Evolutionary conservation across 2,888 invertebrate genomes (phyloP).

Genomic region (Andrena praecox): DNA sequence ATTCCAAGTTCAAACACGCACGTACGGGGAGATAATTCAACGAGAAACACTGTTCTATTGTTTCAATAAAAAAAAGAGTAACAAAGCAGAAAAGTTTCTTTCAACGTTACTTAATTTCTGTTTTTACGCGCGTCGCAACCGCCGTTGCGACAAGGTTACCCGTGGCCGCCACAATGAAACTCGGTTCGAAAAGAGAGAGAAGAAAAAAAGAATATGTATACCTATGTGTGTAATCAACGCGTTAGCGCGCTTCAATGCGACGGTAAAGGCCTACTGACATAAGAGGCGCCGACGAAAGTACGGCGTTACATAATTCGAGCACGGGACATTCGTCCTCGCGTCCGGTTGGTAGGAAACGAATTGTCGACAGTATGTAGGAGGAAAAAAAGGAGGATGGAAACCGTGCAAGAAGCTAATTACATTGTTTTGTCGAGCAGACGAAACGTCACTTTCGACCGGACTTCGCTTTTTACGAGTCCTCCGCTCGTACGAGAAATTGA

Average conservation of each 20-base stretch:
- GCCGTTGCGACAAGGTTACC: slow-evolving; percentile 39
- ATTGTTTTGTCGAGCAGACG: slow-evolving; percentile 59
- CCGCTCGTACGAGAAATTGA: slow-evolving; percentile 37
- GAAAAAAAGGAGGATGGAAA: slow-evolving; percentile 54
- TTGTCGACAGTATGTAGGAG: slow-evolving; percentile 51
- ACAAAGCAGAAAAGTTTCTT: slow-evolving; percentile 37
- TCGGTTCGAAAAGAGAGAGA: slow-evolving; percentile 2
- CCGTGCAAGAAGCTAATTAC: slow-evolving; percentile 65
- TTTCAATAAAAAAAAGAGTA: slow-evolving; percentile 10
- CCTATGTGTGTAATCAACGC: slow-evolving; percentile 30
- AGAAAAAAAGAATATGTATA: neutral
- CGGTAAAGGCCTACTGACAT: slow-evolving; percentile 59
- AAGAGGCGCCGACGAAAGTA: slow-evolving; percentile 80
- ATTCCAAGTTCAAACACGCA: no score
- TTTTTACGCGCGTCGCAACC: slow-evolving; percentile 21
- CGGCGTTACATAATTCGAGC: slow-evolving; percentile 78
- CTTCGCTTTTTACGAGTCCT: slow-evolving; percentile 25
- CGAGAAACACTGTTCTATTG: slow-evolving; percentile 18
- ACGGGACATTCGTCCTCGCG: slow-evolving; percentile 76
- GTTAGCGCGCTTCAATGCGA: slow-evolving; percentile 23
- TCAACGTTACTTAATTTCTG: slow-evolving; percentile 38
- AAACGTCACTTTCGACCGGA: slow-evolving; percentile 52
- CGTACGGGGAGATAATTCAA: neutral
- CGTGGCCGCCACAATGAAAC: slow-evolving; percentile 15
- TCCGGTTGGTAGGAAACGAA: slow-evolving; percentile 62